These are phyloP conservation scores for Parotia lawesii DNA, from an alignment of 2,113 vertebrate species.

Conservation along the genomic window DNA sequence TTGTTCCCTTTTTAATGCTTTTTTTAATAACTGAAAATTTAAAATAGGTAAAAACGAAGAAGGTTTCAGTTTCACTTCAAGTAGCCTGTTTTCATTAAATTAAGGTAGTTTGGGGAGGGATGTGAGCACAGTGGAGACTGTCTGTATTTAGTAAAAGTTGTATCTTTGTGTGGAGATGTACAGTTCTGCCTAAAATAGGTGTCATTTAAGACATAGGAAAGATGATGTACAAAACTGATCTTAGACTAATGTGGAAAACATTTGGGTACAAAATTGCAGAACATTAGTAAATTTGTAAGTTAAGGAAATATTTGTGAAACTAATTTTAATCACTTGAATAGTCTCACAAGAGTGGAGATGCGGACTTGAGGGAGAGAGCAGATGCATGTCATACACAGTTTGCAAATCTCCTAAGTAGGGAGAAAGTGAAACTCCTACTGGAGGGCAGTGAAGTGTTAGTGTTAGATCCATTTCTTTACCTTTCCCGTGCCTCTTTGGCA, in stretches of 20 bases:
- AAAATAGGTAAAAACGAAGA: background rate
- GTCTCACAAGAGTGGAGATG: background rate
- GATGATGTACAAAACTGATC: background rate
- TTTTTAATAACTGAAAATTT: background rate
- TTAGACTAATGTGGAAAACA: background rate
- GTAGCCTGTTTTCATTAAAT: background rate
- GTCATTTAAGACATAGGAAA: background rate
- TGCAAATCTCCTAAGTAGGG: background rate
- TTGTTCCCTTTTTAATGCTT: background rate
- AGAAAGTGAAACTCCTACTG: background rate
- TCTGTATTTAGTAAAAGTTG: background rate
- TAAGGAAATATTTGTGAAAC: background rate
- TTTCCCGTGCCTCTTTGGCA: background rate
- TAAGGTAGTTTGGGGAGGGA: background rate
- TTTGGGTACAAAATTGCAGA: background rate
- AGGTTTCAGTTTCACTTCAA: background rate
- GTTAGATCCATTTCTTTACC: background rate
- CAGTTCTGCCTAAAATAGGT: background rate
- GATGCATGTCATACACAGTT: background rate
- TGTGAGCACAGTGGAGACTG: background rate
- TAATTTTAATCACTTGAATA: background rate
- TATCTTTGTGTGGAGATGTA: background rate
- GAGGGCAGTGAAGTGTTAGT: background rate
- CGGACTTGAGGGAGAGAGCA: accelerated
- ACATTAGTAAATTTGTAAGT: background rate